These are phyloP conservation scores for Drosophila atripex DNA, from an alignment of 2,888 invertebrate genomes.

Conservation along the genomic window DNA sequence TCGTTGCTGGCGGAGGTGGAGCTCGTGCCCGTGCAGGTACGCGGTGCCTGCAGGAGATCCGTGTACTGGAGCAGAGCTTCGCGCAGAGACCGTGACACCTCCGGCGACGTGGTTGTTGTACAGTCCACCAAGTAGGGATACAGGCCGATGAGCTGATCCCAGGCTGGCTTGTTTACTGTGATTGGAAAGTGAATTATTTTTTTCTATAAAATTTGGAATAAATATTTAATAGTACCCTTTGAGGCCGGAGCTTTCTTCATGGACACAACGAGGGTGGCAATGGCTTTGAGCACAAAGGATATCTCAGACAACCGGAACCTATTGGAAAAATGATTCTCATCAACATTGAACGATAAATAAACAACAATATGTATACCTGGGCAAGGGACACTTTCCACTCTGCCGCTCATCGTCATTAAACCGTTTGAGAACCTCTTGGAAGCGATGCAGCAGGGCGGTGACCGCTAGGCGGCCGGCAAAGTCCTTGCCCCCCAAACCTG, in stretches of 20 bases:
- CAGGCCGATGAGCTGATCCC: slow-evolving; percentile 95
- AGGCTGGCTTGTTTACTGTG: slow-evolving; percentile 93
- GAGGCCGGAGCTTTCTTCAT: slow-evolving; percentile 95
- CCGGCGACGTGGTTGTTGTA: slow-evolving; percentile 91
- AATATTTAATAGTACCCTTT: slow-evolving; percentile 86
- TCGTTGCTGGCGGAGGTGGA: slow-evolving; percentile 29
- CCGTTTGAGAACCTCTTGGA: slow-evolving; percentile 95
- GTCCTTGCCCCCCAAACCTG: slow-evolving; percentile 84
- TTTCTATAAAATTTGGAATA: background rate
- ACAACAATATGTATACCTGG: slow-evolving; percentile 85
- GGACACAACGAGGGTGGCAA: slow-evolving; percentile 95
- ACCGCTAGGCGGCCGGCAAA: slow-evolving; percentile 92
- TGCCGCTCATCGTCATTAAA: slow-evolving; percentile 93
- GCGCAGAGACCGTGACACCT: slow-evolving; percentile 91
- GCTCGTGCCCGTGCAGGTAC: slow-evolving; percentile 17
- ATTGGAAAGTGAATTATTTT: background rate
- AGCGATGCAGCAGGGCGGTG: slow-evolving; percentile 95
- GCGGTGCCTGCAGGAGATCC: slow-evolving; percentile 90
- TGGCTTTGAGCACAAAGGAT: slow-evolving; percentile 97
- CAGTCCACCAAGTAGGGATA: slow-evolving; percentile 96
- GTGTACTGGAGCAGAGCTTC: slow-evolving; percentile 95
- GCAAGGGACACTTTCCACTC: slow-evolving; percentile 93
- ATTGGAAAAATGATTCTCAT: slow-evolving; percentile 9
- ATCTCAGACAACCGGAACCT: slow-evolving; percentile 97
- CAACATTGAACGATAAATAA: background rate